Percentiles rank a stretch among this genome's conserved stretches.
Evolutionary conservation across 2,797 vertebrate genomes (phyloP).

Genomic region (Myiotriccus ornatus): DNA sequence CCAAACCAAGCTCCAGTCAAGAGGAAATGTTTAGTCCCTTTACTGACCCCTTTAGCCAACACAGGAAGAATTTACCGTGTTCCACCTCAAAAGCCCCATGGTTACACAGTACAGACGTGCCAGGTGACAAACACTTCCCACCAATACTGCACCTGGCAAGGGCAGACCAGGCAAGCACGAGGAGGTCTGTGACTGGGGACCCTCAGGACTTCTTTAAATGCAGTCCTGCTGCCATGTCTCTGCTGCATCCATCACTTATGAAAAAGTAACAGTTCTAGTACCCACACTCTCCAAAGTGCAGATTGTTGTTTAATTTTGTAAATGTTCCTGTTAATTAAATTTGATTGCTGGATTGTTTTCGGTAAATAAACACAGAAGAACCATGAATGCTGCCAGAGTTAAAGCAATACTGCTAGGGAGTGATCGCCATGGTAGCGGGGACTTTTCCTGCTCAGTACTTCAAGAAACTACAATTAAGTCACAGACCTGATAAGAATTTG

Average conservation of each 20-base stretch:
- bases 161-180: not conserved
- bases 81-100: not conserved
- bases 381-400: not conserved
- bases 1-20: not conserved
- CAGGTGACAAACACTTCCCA: not conserved
- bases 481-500: not conserved
- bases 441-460: not conserved
- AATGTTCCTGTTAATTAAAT: not conserved
- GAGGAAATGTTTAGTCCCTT: not conserved
- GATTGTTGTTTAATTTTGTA: not conserved
- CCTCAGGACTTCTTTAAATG: not conserved
- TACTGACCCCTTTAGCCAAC: not conserved
- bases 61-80: not conserved
- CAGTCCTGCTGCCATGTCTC: not conserved
- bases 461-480: not conserved
- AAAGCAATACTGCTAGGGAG: not conserved
- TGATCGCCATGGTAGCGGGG: rapidly evolving
- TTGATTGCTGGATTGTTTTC: not conserved
- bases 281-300: not conserved
- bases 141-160: not conserved
- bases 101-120: not conserved
- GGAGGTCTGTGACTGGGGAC: not conserved
- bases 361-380: not conserved
- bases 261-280: not conserved
- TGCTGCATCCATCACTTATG: not conserved